phyloP scores from a whole-genome alignment of 2,113 vertebrate species.

The Chunga burmeisteri region DNA sequence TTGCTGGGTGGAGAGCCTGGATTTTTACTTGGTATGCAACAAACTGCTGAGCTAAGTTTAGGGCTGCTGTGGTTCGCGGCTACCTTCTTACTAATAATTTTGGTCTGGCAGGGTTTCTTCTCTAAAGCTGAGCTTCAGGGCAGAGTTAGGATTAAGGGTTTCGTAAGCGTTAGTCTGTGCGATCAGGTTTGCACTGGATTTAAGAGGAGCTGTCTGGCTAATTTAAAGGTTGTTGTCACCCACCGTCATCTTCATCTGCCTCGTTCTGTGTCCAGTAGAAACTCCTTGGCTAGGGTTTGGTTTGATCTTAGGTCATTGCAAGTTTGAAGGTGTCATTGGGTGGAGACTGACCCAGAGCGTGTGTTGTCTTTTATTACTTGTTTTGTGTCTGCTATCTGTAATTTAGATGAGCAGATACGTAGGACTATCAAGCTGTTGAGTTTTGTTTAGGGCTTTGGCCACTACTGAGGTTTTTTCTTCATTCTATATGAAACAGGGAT shows the following conservation, averaged over 20 bases:
- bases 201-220: neutral
- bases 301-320: neutral
- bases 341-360: neutral
- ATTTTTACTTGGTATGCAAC: neutral
- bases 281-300: neutral
- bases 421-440: neutral
- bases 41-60: neutral
- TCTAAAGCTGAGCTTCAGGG: neutral
- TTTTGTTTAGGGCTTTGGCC: neutral
- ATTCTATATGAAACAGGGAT: neutral
- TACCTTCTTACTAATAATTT: neutral
- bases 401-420: neutral
- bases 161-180: neutral
- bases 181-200: neutral
- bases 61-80: neutral
- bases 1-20: neutral
- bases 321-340: neutral
- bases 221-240: neutral
- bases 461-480: neutral
- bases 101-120: neutral
- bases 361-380: neutral
- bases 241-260: neutral
- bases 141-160: neutral
- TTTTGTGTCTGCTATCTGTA: neutral
- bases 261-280: rapidly evolving